Base-by-base conservation (phyloP, 2,797 vertebrate species). In the Notolabrus celidotus region DNA sequence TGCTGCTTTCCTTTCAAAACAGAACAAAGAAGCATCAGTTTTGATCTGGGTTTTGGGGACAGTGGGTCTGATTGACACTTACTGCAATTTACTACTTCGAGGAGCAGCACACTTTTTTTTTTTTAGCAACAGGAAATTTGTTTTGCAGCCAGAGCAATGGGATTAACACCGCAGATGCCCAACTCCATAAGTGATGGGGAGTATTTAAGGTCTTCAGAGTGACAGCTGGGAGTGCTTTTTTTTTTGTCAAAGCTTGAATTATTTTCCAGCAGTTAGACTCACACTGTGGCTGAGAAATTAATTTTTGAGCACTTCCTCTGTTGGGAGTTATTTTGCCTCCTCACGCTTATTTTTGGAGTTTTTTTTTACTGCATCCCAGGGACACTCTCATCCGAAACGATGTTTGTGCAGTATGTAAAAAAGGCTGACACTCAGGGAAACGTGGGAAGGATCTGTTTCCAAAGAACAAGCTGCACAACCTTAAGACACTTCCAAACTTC, bases 11-110 rank as follows among this genome's bases (percentile, higher is more conserved):
- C 42, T 57, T 47, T 64, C 46, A 56, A 10, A 80, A 59, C 68
- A 79, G 47, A 81, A 74, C 57, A 71, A 73, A 79, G 57, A 71
- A 49, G 38, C 5, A 58, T 72, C 79, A 79, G 67, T 74, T 77
- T 63, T 51, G 11, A 83, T 77, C 61, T 84, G 74, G 80, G 82
- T 86, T 88, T 82, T 46, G 51, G 53, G 84, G 81, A 74, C 74
- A 77, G 47, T 9, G 27, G 38, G n/a, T 42, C 22, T 79, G 74
- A 85, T 25, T 62, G 65, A 75, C 34, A 12, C 20, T n/a, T 33
- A 16, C 50, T 22, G 56, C 55, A 31, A 58, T 61, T 47, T 11
- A 67, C 62, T 69, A 70, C 78, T 67, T 66, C 38, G 7, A 76
- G 51, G 62, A 25, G 5, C 2, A 72, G 11, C 61, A 75, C 70